Percentiles rank a stretch among this genome's conserved stretches.
phyloP scores from a whole-genome alignment of 30 jellyfish, hydroid and myxozoan genomes.

The Haliclystus octoradiatus region DNA sequence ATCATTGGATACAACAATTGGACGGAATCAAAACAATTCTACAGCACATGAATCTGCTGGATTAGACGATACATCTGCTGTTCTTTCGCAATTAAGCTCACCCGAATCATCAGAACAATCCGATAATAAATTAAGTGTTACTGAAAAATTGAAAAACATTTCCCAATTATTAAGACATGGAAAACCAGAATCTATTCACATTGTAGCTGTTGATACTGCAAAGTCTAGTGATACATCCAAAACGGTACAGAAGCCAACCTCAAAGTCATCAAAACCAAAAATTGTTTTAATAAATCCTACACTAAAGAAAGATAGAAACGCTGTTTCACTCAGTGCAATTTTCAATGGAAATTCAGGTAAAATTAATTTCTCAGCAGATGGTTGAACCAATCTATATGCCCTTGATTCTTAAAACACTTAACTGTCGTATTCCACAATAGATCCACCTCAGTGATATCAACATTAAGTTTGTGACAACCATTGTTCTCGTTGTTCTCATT shows the following conservation, averaged over 20 bases:
- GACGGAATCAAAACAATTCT: no score
- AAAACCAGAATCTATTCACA: not conserved
- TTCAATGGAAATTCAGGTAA: not conserved
- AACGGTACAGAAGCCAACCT: no score
- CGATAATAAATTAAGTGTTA: not conserved
- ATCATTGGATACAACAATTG: not conserved
- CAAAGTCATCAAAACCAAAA: not conserved
- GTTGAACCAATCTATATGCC: no score
- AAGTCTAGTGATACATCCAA: not conserved
- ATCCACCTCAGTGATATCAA: no score
- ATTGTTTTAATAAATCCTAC: not conserved
- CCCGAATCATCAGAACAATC: not conserved
- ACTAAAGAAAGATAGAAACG: not conserved
- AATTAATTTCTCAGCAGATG: no score
- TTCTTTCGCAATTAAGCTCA: not conserved
- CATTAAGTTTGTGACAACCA: no score
- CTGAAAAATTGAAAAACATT: not conserved
- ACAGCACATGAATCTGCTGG: not conserved
- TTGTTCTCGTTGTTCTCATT: no score
- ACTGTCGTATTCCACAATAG: no score
- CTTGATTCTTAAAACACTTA: no score
- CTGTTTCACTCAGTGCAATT: not conserved
- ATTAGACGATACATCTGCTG: not conserved
- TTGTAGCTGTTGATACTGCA: not conserved
- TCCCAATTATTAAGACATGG: not conserved